Base-by-base conservation (phyloP, 2,797 vertebrate species). In the Choloepus didactylus region DNA sequence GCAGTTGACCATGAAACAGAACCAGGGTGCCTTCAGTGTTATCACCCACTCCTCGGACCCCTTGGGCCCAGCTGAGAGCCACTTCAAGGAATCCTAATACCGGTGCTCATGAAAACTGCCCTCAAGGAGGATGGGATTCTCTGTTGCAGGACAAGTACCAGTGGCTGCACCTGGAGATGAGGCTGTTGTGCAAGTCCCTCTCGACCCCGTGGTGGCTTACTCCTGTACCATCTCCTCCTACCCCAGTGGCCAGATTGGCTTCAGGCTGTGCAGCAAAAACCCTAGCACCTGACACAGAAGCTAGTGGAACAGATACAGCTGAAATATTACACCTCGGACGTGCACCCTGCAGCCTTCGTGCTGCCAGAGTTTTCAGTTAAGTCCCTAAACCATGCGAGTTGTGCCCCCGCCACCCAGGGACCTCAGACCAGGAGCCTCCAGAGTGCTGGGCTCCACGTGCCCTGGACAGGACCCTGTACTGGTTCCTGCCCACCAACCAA, bases 221-320 rank as follows among this genome's bases (percentile, higher is more conserved):
- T 99, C 99, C 97, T 99, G 99, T 98, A 99, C 99, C 98, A 99
- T 99, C 98, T 99, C 99, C 72, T 99, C 99, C 0, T 99, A 99
- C 87, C 99, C 99, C 91, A 99, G 99, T 3, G 99, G 99, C 56
- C 99, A 99, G 98, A 99, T 99, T 66, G 99, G 99, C 97, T 99
- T 99, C 98, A 99, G 99, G 99, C 99, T 99, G 88, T 99, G 99
- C 98, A 99, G 99, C 98, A 99, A 99, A 98, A 99, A 99, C 95
- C 98, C 95, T 99, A 98, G 97, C 98, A 98, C 59, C 98, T 99
- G 60, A 97, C 99, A 0, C 98, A 98, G 96, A 98, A 99, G 54
- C 54, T 16, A 18, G 54, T 18, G 54, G 16, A 18, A 54, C 49
- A 49, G 49, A 12, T 11, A 19, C 56, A 56, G 56, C 56, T 56